Evolutionary conservation across 2,888 invertebrate species (phyloP), one percentile per base, ranked within the genome.

Genomic region (Leptopilina drosophilae): DNA sequence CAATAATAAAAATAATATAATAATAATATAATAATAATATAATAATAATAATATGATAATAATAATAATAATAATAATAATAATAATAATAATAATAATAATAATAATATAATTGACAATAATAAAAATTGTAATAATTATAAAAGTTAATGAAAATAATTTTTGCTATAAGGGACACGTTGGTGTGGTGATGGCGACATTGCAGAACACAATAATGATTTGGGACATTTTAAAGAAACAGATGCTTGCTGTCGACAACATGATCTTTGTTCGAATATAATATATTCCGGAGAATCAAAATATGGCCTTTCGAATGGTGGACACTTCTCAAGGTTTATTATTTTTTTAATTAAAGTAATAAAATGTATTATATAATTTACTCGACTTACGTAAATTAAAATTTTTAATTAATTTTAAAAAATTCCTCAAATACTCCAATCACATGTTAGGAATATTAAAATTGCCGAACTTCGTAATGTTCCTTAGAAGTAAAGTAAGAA

Each of bases 111-210:
- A 20, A 20, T 20, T 20, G 20, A 20, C 0, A 20, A 20, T 20
- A 1, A 20, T 20, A 56, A 56, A n/a, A 56, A n/a, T n/a, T n/a
- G n/a, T n/a, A n/a, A n/a, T n/a, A n/a, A 20, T 20, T 20, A 20
- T 20, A 56, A 56, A n/a, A 56, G 20, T 62, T 15, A n/a, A 62
- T 62, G 1, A 8, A 2, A n/a, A 15, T 62, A 62, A 20, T 62
- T 20, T 7, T 15, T 15, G 20, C 20, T 8, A 40, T 40, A 59
- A 76, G 76, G 76, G 4, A 76, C 76, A 20, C 33, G 62, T 14
- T 76, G 76, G 76, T 76, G 76, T 40, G 76, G 76, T 14, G 62
- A 62, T 62, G 76, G 76, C 15, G 76, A 76, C 59, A 76, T 59
- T 12, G 59, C 76, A n/a, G 12, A 40, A 42, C n/a, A 26, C 33